Percentiles rank a stretch among this genome's conserved stretches.
Evolutionary conservation across 2,888 invertebrate genomes (phyloP).

Genomic region (Rotaria macrura): DNA sequence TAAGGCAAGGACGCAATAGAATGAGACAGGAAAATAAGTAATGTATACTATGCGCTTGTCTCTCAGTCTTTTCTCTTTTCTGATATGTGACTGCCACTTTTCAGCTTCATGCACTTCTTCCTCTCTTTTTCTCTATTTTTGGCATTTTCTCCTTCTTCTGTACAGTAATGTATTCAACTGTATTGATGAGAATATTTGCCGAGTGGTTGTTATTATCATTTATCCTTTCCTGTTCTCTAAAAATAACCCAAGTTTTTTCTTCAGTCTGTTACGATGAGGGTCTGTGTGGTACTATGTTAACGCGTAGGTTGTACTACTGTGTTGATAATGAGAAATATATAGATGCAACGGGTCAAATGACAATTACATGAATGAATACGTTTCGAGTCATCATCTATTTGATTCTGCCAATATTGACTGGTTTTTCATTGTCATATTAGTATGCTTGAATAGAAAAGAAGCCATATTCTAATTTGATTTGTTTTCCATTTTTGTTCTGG

Average conservation of each 20-base stretch:
- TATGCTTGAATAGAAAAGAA: too few relatives aligned
- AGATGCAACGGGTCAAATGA: neutral
- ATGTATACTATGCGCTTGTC: neutral
- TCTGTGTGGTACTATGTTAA: too few relatives aligned
- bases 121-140: neutral
- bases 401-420: neutral
- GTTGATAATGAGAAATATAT: neutral
- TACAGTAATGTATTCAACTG: neutral
- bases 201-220: neutral
- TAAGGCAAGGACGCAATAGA: neutral
- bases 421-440: too few relatives aligned
- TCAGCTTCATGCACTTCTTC: neutral
- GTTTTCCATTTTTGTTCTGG: too few relatives aligned
- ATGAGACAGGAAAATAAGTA: neutral
- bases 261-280: neutral
- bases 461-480: too few relatives aligned
- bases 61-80: neutral
- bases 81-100: neutral
- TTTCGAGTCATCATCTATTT: neutral
- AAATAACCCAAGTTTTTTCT: neutral
- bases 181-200: neutral
- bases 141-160: neutral
- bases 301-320: neutral
- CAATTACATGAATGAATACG: neutral
- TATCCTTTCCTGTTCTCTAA: neutral